Evolutionary conservation across 2,888 invertebrate species (phyloP).

Genomic region (Campoplex capitator): DNA sequence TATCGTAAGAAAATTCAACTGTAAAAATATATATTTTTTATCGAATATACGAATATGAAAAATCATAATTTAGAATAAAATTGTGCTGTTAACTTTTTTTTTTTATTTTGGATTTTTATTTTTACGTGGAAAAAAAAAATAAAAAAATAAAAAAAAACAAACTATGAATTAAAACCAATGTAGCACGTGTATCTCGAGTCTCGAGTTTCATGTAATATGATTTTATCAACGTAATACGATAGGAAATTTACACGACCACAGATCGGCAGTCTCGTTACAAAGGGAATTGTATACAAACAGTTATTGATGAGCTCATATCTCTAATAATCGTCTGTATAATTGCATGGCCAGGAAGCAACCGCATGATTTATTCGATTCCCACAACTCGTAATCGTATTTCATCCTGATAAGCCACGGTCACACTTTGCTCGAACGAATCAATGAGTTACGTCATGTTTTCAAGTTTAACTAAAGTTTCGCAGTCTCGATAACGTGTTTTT

Average conservation of each 20-base stretch:
- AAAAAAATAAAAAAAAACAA: neutral
- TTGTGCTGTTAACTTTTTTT: neutral
- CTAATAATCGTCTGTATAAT: neutral
- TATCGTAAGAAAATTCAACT: neutral
- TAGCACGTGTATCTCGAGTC: neutral
- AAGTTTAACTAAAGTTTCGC: neutral
- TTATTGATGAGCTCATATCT: conserved; percentile 9
- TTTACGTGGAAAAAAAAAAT: neutral
- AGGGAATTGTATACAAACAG: neutral
- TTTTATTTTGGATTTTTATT: neutral
- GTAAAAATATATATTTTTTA: neutral
- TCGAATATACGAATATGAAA: neutral
- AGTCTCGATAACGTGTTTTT: neutral
- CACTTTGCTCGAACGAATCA: conserved; percentile 15
- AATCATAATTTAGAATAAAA: neutral
- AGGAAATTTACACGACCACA: neutral
- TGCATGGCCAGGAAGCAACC: neutral
- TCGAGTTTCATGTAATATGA: conserved; percentile 8
- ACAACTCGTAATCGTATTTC: conserved; percentile 5
- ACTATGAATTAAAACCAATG: neutral
- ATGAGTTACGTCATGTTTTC: neutral
- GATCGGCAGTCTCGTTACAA: neutral
- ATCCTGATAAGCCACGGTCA: neutral
- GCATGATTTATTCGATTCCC: neutral
- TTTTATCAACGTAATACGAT: conserved; percentile 3